Base-by-base conservation (phyloP, 2,888 invertebrate genomes). In the Catocala fraxini region DNA sequence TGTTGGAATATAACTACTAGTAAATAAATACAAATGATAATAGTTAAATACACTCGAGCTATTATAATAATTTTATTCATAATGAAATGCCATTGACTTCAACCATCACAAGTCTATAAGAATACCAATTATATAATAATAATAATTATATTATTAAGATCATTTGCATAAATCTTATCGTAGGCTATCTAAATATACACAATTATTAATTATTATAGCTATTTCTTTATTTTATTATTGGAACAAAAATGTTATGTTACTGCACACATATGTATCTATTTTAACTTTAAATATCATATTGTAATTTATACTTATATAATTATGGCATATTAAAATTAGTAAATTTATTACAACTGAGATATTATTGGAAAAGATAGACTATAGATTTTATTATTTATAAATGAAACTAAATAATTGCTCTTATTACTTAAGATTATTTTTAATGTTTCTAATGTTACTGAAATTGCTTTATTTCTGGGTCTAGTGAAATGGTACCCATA, bases 1-100 rank as follows among this genome's bases (percentile, higher is more conserved):
- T 86, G 80, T 83, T 86, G 85, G 75, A 80, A 80, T 82, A 73
- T 81, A 79, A 80, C 73, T 77, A 65, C 75, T 72, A 75, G 69
- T 75, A 65, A 72, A 75, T 75, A 65, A 72, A 75, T 60, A 72
- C 71, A 75, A 80, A 80, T 80, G 80, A 81, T 80, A 75, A 76
- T 80, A 77, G 67, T 77, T 65, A 73, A 80, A 70, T 75, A 70
- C 75, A 83, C 78, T 84, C 69, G 75, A 71, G 77, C 47, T 61
- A 64, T 66, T 66, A 65, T 68, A 54, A 65, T 68, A 54, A 59
- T 67, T 64, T 52, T 43, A 52, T 56, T 61, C 47, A 57, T 57
- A 59, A 63, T 41, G 47, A 63, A 60, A 60, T 60, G 47, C 54
- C 56, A 63, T 71, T 73, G 71, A 71, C 74, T 76, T 76, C 70